A percentile compares a stretch with the other conserved stretches of the same genome.
phyloP scores from a whole-genome alignment of 2,888 invertebrate species.

The Entomobrya multifasciata region DNA sequence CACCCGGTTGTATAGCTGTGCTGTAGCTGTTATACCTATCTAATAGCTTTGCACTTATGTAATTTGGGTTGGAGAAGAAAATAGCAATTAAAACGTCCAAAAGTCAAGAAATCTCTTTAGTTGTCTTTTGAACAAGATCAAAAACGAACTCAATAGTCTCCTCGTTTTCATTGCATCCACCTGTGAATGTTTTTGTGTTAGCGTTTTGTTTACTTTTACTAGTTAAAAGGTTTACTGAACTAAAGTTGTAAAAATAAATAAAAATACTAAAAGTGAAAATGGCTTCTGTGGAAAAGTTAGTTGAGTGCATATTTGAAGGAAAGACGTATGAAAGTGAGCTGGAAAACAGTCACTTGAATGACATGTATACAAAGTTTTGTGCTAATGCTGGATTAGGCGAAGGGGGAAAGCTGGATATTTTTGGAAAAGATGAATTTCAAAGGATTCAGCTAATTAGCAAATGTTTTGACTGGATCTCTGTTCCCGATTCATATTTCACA shows the following conservation, averaged over 20 bases:
- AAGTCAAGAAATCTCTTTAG: background rate
- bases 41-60: background rate
- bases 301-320: conserved; percentile 43
- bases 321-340: conserved; percentile 30
- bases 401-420: conserved; percentile 44
- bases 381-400: conserved; percentile 43
- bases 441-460: conserved; percentile 52
- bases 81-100: background rate
- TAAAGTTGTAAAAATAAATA: background rate
- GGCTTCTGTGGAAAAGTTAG: conserved; percentile 26
- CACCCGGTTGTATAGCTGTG: too few relatives aligned
- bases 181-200: background rate
- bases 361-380: conserved; percentile 40
- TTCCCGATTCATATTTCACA: conserved; percentile 51
- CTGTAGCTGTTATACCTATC: background rate
- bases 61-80: background rate
- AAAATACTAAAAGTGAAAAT: conserved; percentile 5
- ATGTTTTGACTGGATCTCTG: conserved; percentile 65
- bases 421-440: conserved; percentile 54
- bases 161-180: background rate
- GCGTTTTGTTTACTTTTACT: background rate
- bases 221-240: background rate
- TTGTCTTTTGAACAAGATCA: background rate
- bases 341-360: conserved; percentile 52
- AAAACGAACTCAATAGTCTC: too few relatives aligned